Evolutionary conservation across 2,888 invertebrate species (phyloP).

Genomic region (Machimus rusticus): DNA sequence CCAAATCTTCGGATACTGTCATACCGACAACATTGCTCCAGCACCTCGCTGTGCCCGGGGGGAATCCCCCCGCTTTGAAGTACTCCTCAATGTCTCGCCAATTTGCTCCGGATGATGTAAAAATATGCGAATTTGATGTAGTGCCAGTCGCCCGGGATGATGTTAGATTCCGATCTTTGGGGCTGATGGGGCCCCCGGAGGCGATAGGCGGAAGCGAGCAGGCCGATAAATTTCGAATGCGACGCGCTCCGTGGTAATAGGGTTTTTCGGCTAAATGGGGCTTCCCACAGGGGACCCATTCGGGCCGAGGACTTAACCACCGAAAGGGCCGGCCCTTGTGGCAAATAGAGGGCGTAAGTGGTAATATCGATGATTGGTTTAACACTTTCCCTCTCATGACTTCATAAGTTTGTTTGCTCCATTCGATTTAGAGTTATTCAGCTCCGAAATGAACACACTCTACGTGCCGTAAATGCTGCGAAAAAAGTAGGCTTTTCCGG

Average conservation of each 20-base stretch:
- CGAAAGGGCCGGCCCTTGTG: neutral
- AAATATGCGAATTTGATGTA: constrained; percentile 32
- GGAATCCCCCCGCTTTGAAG: neutral
- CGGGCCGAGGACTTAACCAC: neutral
- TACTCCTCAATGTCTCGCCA: neutral
- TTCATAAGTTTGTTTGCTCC: neutral
- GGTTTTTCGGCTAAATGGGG: neutral
- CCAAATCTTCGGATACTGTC: constrained; percentile 4
- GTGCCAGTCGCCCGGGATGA: constrained; percentile 5
- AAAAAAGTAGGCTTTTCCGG: neutral
- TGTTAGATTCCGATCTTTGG: neutral
- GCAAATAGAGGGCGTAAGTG: neutral
- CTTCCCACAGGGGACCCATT: neutral
- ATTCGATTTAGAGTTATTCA: neutral
- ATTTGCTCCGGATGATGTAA: constrained; percentile 16
- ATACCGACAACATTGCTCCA: neutral
- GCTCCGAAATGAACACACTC: neutral
- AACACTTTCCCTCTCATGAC: neutral
- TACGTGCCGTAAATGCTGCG: neutral
- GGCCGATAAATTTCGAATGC: neutral
- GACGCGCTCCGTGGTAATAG: constrained; percentile 1
- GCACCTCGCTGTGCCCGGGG: neutral
- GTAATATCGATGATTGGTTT: constrained; percentile 10
- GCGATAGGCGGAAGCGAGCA: neutral
- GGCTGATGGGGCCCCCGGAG: neutral